Evolutionary conservation across 2,888 invertebrate genomes (phyloP).

Genomic region (Cheilosia impressa): DNA sequence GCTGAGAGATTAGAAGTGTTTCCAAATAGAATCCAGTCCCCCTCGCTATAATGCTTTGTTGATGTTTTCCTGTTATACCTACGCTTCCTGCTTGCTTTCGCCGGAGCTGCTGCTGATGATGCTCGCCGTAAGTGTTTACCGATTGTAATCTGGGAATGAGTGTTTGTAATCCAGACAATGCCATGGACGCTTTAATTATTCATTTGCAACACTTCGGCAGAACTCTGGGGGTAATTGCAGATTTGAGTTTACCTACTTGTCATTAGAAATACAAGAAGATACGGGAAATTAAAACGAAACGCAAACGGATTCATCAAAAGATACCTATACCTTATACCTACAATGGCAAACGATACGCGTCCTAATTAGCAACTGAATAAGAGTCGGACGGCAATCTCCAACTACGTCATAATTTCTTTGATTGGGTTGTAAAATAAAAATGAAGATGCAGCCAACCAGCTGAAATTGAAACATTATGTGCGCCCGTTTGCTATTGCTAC

Average conservation of each 20-base stretch:
- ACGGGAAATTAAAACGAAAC: constrained; percentile 22
- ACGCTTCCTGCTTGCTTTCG: constrained; percentile 47
- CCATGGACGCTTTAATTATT: constrained; percentile 47
- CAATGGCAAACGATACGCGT: constrained; percentile 14
- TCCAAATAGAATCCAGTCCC: constrained; percentile 19
- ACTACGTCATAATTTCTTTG: background rate
- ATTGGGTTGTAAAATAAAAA: constrained; percentile 17
- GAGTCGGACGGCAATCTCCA: background rate
- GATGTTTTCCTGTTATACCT: constrained; percentile 44
- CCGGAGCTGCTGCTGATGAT: background rate
- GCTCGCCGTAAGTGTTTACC: constrained; percentile 54
- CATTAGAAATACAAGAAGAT: constrained; percentile 9
- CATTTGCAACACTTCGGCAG: constrained; percentile 41
- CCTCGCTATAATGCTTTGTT: constrained; percentile 20
- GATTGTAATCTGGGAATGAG: constrained; percentile 58
- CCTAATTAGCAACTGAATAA: constrained; percentile 1
- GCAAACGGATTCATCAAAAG: background rate
- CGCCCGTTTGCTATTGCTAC: constrained; percentile 16
- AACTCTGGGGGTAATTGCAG: constrained; percentile 10
- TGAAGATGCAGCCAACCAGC: background rate
- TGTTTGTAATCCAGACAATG: constrained; percentile 50
- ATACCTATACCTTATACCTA: background rate
- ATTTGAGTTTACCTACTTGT: constrained; percentile 18
- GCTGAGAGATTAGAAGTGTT: constrained; percentile 32
- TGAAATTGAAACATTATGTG: constrained; percentile 7